phyloP scores from a whole-genome alignment of 2,113 vertebrate genomes.

The Hiodon alosoides region DNA sequence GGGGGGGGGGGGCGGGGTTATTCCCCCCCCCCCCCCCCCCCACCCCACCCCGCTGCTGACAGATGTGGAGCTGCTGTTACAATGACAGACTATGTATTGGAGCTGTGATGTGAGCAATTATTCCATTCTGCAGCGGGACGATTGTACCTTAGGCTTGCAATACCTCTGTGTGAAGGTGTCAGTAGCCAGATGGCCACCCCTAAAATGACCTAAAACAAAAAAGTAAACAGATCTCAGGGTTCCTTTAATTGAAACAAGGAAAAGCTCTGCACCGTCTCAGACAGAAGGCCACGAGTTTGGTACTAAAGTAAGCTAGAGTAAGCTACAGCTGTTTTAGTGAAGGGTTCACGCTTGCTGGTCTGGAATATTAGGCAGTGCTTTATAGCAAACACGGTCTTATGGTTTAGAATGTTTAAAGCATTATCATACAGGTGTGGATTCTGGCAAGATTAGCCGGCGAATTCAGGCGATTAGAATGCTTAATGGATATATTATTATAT shows the following conservation, averaged over 20 bases:
- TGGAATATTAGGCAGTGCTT: background rate
- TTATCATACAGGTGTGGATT: too few species aligned
- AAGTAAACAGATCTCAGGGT: background rate
- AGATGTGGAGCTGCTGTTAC: slow-evolving; percentile 20
- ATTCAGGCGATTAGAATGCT: background rate
- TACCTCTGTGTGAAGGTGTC: background rate
- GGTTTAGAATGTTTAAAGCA: too few species aligned
- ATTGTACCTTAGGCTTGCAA: background rate
- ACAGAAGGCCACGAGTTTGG: background rate
- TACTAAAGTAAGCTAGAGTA: too few species aligned
- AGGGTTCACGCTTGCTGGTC: background rate
- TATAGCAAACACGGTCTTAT: background rate
- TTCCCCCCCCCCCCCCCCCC: too few species aligned
- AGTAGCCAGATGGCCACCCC: slow-evolving; percentile 5
- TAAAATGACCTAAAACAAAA: background rate
- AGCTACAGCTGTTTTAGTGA: too few species aligned
- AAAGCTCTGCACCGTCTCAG: background rate
- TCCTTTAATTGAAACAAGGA: background rate
- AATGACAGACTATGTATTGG: slow-evolving; percentile 16
- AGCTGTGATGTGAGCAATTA: slow-evolving; percentile 8
- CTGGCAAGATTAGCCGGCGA: too few species aligned
- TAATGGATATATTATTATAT: slow-evolving; percentile 13
- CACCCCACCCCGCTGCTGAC: slow-evolving; percentile 5
- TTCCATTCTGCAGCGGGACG: background rate
- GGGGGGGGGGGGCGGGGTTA: slow-evolving; percentile 37